Percentiles rank a stretch among this genome's conserved stretches.
Conservation (phyloP, 2,888 invertebrate species). For the Diarsia rubi region DNA sequence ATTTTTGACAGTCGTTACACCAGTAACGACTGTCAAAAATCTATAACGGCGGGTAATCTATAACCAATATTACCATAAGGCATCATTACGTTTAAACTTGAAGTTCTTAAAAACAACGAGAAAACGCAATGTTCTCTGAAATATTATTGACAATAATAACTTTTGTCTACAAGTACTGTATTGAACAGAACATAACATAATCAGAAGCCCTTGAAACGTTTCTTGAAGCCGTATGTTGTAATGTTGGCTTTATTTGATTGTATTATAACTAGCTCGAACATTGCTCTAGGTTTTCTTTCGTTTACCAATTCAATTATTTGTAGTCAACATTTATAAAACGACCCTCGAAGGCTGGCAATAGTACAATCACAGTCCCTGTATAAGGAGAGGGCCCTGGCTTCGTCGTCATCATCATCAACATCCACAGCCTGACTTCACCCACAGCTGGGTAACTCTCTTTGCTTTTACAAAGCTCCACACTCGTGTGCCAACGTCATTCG, state of each 20-base stretch:
- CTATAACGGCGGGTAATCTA: too few relatives aligned
- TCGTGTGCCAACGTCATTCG: too few relatives aligned
- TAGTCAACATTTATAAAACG: background rate
- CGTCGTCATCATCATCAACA: too few relatives aligned
- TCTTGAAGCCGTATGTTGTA: slow-evolving; percentile 40
- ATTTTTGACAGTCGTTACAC: too few relatives aligned
- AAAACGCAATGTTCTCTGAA: background rate
- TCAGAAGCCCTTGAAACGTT: slow-evolving; percentile 20
- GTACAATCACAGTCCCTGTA: too few relatives aligned
- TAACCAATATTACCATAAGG: too few relatives aligned
- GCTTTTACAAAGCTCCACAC: too few relatives aligned
- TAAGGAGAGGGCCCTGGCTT: too few relatives aligned
- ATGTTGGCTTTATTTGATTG: slow-evolving; percentile 21
- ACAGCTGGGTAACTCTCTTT: too few relatives aligned
- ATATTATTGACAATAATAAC: background rate
- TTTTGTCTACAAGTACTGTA: background rate
- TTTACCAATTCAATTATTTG: background rate
- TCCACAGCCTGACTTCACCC: too few relatives aligned
- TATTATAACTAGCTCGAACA: slow-evolving; percentile 11
- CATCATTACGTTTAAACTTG: background rate
- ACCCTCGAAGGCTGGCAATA: background rate
- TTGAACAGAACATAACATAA: background rate
- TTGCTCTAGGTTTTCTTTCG: background rate
- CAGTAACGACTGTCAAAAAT: too few relatives aligned
- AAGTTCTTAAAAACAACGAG: background rate